Conservation (phyloP, 2,113 vertebrate genomes). For the Mesembrinibis cayennensis region DNA sequence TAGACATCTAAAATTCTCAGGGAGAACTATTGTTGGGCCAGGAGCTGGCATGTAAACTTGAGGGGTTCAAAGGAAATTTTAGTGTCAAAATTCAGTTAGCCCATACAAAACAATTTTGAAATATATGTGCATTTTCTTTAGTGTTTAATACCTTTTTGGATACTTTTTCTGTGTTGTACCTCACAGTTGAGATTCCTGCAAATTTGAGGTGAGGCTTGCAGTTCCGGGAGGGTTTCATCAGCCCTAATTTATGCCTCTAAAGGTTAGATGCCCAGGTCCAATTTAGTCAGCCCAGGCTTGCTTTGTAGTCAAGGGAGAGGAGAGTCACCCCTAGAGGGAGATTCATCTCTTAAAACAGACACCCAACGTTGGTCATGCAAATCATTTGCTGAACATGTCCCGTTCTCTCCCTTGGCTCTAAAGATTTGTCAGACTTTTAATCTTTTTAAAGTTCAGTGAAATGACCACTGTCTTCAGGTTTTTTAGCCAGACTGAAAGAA, state of each 20-base stretch:
- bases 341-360: conserved; percentile 1
- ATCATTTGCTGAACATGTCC: neutral
- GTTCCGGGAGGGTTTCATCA: conserved; percentile 15
- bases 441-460: neutral
- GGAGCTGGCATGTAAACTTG: neutral
- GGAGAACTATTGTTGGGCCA: neutral
- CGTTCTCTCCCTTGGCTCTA: neutral
- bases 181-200: neutral
- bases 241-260: neutral
- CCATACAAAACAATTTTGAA: neutral
- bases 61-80: neutral
- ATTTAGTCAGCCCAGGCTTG: conserved; percentile 5
- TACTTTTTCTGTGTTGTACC: neutral
- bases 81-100: neutral
- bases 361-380: neutral
- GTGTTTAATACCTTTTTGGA: neutral
- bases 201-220: neutral
- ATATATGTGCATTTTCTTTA: neutral
- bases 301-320: conserved; percentile 11
- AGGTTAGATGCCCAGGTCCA: conserved; percentile 2
- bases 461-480: neutral
- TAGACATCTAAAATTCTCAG: neutral
- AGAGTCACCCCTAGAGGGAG: neutral
- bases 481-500: neutral
- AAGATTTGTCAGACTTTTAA: neutral